Base-by-base conservation (phyloP, 2,113 vertebrate species). In the Machaerirhynchus nigripectus region DNA sequence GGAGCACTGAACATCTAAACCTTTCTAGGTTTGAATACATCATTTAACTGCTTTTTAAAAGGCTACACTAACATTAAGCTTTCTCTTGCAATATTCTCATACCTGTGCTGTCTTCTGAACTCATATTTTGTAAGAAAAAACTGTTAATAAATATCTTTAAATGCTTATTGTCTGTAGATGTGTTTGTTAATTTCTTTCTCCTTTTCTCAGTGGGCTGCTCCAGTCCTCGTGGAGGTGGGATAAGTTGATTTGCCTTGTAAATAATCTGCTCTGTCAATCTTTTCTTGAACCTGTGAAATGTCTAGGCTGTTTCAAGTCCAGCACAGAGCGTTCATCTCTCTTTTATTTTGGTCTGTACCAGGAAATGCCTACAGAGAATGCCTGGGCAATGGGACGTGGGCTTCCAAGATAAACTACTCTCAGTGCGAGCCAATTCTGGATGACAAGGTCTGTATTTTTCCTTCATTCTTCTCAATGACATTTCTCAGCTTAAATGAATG, bases 301-400 rank as follows among this genome's bases (percentile, higher is more conserved):
- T 31, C 30, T 46, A 50, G 11, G 16, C 56, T 95, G 50, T n/a
- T 79, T 20, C 11, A 80, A 78, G n/a, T 89, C 59, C 56, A 84
- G 37, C 31, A 91, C 57, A 53, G 60, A 76, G 47, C 42, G 22
- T 49, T 92, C 71, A 95, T 69, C 83, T 96, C 55, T 96, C 71
- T 95, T 89, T 95, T 87, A 30, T 95, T 96, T 93, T 93, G 89
- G 33, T 96, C 75, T 15, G 2, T 64, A 61, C 73, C 76, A 99
- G 99, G 99, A 95, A 99, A 98, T 56, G 99, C 98, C 61, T 99
- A 99, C 97, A 98, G 99, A 93, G 99, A 99, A 96, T 99, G 99
- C 96, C 97, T 99, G 96, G 99, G 98, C 84, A 99, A 99, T 28
- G 99, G 99, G 26, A 99, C 99, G 1, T 99, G 99, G 99, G 99